Evolutionary conservation across 2,888 invertebrate species (phyloP).

Genomic region (Apomyelois bistriatella): DNA sequence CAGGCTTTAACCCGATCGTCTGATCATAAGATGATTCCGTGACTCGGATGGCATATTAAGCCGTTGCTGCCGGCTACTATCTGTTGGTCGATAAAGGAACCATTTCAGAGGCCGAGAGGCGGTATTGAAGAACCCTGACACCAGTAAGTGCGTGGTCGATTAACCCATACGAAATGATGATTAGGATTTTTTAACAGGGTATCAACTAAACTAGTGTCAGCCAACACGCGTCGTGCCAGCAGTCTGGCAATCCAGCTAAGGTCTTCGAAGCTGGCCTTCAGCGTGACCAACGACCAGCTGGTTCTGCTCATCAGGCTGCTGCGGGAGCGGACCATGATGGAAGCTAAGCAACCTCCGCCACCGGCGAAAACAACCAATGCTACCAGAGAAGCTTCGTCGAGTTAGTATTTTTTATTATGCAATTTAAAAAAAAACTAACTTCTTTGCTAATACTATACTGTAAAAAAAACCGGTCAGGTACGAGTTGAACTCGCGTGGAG

Average conservation of each 20-base stretch:
- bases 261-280: slow-evolving; percentile 53
- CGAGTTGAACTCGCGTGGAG: too few relatives aligned
- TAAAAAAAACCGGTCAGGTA: not conserved
- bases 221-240: slow-evolving; percentile 52
- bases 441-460: too few relatives aligned
- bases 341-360: slow-evolving; percentile 29
- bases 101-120: too few relatives aligned
- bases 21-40: too few relatives aligned
- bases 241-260: slow-evolving; percentile 47
- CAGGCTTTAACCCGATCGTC: too few relatives aligned
- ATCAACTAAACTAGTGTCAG: slow-evolving; percentile 52
- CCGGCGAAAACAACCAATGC: slow-evolving; percentile 24
- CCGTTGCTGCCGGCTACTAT: too few relatives aligned
- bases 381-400: slow-evolving; percentile 21
- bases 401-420: slow-evolving; percentile 27
- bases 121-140: too few relatives aligned
- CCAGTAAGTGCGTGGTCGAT: too few relatives aligned
- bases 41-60: too few relatives aligned
- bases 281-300: slow-evolving; percentile 59
- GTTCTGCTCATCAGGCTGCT: slow-evolving; percentile 48
- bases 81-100: too few relatives aligned
- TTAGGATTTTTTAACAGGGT: slow-evolving; percentile 36
- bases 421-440: too few relatives aligned
- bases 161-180: not conserved
- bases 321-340: slow-evolving; percentile 33